Evolutionary conservation across 1,140 invertebrate genomes (phyloP).

Genomic region (Conus ventricosus): DNA sequence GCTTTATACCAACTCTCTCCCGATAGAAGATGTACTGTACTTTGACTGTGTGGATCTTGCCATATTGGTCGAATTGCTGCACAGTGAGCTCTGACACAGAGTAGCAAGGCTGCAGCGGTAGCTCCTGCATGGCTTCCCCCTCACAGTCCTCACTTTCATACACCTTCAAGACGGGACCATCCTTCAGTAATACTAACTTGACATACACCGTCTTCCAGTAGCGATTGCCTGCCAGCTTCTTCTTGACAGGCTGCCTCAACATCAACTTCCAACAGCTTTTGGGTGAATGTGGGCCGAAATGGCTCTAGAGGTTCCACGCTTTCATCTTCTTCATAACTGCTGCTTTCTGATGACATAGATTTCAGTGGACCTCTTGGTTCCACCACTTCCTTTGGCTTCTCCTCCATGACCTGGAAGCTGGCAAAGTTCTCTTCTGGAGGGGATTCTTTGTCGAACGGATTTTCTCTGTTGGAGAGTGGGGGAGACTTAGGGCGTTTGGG

Average conservation of each 20-base stretch:
- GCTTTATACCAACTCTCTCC: constrained; percentile 95
- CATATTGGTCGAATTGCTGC: constrained; percentile 98
- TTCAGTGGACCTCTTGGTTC: constrained; percentile 46
- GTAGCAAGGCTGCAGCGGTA: constrained; percentile 94
- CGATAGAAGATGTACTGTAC: constrained; percentile 98
- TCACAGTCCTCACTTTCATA: constrained; percentile 59
- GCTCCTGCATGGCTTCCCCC: constrained; percentile 76
- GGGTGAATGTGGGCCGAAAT: constrained; percentile 85
- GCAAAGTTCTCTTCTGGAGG: constrained; percentile 70
- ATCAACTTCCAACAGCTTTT: constrained; percentile 98
- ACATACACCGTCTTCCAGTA: constrained; percentile 99
- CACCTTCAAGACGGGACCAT: constrained; percentile 61
- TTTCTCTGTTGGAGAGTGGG: constrained; percentile 79
- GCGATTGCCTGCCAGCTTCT: constrained; percentile 91
- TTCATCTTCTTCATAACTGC: constrained; percentile 92
- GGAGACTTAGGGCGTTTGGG: constrained; percentile 67
- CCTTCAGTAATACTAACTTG: constrained; percentile 77
- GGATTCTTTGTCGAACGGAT: constrained; percentile 88
- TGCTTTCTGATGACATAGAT: constrained; percentile 72
- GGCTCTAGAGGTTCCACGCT: constrained; percentile 94
- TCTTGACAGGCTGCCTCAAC: constrained; percentile 95
- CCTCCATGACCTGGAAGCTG: constrained; percentile 63
- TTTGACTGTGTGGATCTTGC: constrained; percentile 99
- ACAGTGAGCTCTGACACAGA: constrained; percentile 85
- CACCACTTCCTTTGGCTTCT: constrained; percentile 50